phyloP scores from a whole-genome alignment of 2,888 invertebrate genomes.

The Argynnis bischoffii region DNA sequence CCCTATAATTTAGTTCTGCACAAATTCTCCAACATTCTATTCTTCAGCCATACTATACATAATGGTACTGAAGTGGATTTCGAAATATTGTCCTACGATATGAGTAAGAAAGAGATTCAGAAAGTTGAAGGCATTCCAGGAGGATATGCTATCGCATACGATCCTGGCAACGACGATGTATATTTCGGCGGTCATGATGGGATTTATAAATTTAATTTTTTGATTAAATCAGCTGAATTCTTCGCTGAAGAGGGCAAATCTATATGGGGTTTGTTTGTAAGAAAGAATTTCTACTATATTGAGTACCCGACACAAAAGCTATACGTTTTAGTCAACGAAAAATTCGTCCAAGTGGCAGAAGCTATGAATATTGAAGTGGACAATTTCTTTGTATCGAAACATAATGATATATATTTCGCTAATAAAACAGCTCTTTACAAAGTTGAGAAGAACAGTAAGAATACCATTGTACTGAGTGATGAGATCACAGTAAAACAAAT shows the following conservation, averaged over 20 bases:
- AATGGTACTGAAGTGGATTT: constrained; percentile 60
- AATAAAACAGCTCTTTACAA: constrained; percentile 72
- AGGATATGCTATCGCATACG: constrained; percentile 69
- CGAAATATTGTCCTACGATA: constrained; percentile 56
- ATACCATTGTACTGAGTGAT: constrained; percentile 53
- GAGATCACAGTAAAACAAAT: constrained; percentile 61
- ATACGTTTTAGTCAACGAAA: constrained; percentile 56
- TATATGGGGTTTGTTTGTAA: constrained; percentile 65
- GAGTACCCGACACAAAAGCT: constrained; percentile 66
- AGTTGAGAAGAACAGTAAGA: constrained; percentile 50
- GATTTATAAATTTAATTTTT: constrained; percentile 69
- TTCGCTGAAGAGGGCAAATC: constrained; percentile 68
- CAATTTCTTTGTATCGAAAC: constrained; percentile 60
- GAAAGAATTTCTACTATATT: constrained; percentile 69
- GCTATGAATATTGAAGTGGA: constrained; percentile 62
- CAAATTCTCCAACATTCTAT: constrained; percentile 61
- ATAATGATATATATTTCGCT: constrained; percentile 60
- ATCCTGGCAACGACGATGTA: constrained; percentile 66
- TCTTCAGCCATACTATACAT: constrained; percentile 67
- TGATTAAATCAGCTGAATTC: constrained; percentile 60
- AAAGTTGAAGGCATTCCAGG: constrained; percentile 58
- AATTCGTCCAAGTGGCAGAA: constrained; percentile 60
- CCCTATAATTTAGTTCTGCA: constrained; percentile 67
- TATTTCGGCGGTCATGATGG: constrained; percentile 74
- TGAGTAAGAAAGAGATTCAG: constrained; percentile 52